These are phyloP conservation scores for Caenorhabditis becei DNA, from an alignment of 2,888 invertebrate genomes.

Conservation along the genomic window DNA sequence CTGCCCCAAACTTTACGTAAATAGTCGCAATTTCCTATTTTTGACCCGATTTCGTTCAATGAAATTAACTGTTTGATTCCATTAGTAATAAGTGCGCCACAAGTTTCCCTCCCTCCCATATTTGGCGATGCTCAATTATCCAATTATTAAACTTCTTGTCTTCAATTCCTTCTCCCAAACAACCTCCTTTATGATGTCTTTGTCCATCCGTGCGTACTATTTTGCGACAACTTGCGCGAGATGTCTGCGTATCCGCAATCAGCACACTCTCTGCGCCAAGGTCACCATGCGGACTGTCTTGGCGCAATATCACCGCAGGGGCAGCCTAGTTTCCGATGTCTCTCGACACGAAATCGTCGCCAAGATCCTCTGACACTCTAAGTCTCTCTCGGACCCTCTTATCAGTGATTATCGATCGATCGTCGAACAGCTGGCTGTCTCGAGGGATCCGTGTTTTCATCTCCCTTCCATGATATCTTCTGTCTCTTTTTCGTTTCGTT, in stretches of 20 bases:
- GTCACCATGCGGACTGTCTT: constrained; percentile 44
- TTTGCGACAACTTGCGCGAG: constrained; percentile 49
- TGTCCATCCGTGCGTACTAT: constrained; percentile 45
- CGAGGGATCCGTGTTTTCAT: constrained; percentile 32
- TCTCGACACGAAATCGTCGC: constrained; percentile 22
- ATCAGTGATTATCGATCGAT: constrained; percentile 40
- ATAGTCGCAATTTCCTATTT: too few species aligned
- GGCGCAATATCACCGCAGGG: constrained; percentile 53
- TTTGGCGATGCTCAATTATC: neutral
- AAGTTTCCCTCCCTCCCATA: neutral
- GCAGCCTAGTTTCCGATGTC: constrained; percentile 38
- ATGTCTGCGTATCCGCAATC: constrained; percentile 38
- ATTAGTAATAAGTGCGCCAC: too few species aligned
- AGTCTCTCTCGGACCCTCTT: constrained; percentile 42
- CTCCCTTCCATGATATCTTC: constrained; percentile 19
- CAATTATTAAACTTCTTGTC: constrained; percentile 1
- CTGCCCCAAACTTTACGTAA: too few species aligned
- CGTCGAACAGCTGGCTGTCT: constrained; percentile 43
- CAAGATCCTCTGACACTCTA: constrained; percentile 34
- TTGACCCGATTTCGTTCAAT: too few species aligned
- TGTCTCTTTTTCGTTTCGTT: constrained; percentile 7
- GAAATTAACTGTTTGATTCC: too few species aligned
- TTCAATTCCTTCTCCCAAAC: constrained; percentile 25
- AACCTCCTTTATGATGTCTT: constrained; percentile 55
- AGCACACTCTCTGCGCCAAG: constrained; percentile 40